These are phyloP conservation scores for Lepidocyrtoides sp. DNA, from an alignment of 2,888 invertebrate species.

Conservation along the genomic window DNA sequence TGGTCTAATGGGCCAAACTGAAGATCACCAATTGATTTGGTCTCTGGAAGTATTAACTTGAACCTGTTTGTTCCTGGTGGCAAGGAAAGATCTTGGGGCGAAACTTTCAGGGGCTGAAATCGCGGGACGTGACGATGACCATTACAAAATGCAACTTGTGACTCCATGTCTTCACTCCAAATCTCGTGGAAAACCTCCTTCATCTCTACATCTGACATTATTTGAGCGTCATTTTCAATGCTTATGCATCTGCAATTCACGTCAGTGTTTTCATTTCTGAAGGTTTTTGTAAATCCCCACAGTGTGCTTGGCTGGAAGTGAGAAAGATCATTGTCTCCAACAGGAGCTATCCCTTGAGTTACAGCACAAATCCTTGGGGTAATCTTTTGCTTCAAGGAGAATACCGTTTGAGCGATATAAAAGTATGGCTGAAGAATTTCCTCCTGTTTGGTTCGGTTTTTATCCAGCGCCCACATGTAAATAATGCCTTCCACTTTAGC, in stretches of 20 bases:
- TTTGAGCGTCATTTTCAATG: background rate
- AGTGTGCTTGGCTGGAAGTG: background rate
- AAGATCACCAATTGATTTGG: background rate
- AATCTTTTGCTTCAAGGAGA: background rate
- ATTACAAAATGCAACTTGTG: background rate
- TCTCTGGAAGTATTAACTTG: background rate
- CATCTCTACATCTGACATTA: background rate
- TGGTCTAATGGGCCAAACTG: background rate
- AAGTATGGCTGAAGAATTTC: background rate
- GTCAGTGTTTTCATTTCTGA: constrained; percentile 58
- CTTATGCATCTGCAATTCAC: constrained; percentile 42
- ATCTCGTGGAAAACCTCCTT: background rate
- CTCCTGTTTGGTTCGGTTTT: background rate
- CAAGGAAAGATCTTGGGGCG: background rate
- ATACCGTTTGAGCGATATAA: background rate
- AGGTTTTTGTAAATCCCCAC: background rate
- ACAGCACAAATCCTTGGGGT: background rate
- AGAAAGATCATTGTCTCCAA: background rate
- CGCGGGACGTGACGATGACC: background rate
- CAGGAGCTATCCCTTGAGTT: no score
- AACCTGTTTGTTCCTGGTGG: background rate
- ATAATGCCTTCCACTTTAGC: background rate
- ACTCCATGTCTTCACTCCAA: constrained; percentile 41
- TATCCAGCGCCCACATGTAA: background rate
- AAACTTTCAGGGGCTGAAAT: background rate